Evolutionary conservation across 2,888 invertebrate species (phyloP).

Genomic region (Eumacrocentrus americanus): DNA sequence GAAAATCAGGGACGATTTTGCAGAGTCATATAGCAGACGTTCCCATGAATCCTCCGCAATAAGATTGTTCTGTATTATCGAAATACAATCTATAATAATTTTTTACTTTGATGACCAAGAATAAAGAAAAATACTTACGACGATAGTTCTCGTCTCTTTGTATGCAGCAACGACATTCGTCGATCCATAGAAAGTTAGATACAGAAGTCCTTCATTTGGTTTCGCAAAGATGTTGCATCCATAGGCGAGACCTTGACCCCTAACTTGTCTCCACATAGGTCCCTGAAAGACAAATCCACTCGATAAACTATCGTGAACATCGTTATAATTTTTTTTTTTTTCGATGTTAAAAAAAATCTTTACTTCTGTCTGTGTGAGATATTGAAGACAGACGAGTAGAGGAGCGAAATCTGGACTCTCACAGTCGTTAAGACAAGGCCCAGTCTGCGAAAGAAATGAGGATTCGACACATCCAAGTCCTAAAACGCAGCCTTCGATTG

Average conservation of each 20-base stretch:
- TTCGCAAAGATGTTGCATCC: slow-evolving; percentile 72
- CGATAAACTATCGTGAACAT: no score
- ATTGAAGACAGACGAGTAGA: slow-evolving; percentile 80
- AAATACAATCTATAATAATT: no score
- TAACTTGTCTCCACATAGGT: slow-evolving; percentile 86
- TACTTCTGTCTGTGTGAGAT: slow-evolving; percentile 85
- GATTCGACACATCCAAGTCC: slow-evolving; percentile 86
- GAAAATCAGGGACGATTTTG: slow-evolving; percentile 85
- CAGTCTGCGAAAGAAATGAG: slow-evolving; percentile 72
- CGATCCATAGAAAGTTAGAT: slow-evolving; percentile 76
- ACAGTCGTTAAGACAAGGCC: slow-evolving; percentile 71
- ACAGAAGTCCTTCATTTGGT: slow-evolving; percentile 73
- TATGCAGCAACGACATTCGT: slow-evolving; percentile 82
- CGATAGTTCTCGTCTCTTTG: slow-evolving; percentile 75
- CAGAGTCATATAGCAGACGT: slow-evolving; percentile 77
- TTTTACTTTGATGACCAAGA: neutral
- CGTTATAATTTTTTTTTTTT: no score
- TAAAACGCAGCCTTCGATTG: slow-evolving; percentile 69
- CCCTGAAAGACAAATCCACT: slow-evolving; percentile 69
- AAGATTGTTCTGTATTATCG: slow-evolving; percentile 66
- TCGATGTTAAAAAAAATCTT: slow-evolving; percentile 7
- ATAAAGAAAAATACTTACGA: slow-evolving; percentile 63
- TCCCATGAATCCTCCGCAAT: slow-evolving; percentile 72
- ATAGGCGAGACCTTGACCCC: slow-evolving; percentile 87
- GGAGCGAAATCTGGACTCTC: slow-evolving; percentile 73